Base-by-base conservation (phyloP, 2,113 vertebrate species). In the Lasiurus borealis region DNA sequence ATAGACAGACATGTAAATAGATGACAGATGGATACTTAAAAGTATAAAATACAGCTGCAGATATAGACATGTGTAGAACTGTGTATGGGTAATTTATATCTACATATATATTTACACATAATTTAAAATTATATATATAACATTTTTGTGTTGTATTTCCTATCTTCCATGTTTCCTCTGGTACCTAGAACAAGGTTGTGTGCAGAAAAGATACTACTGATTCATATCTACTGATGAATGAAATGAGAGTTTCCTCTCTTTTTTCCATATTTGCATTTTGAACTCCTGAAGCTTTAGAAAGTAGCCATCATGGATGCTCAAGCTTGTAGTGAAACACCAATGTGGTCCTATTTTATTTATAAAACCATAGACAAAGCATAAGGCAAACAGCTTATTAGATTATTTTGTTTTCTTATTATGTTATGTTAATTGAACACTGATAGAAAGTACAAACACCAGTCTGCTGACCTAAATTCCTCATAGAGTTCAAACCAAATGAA, bases 221-320 rank as follows among this genome's bases (percentile, higher is more conserved):
- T 9, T 89, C 77, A 83, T 68, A 68, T 1, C 12, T 48, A 34
- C 14, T 54, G 8, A n/a, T 68, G 2, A 88, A 62, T 34, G 21
- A 85, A 85, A 54, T 91, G 2, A 40, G 6, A 14, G 1, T 76
- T 88, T 0, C 7, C 19, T 86, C 23, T 62, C 0, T 34, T 88
- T 83, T 78, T 85, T 7, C 18, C 36, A 4, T n/a, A 31, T 44
- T 1, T 68, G 25, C 18, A 8, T 73, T 85, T 78, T 94, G 11
- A 93, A 88, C 14, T 69, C 8, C 16, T 88, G 6, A 95, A 85
- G 57, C n/a, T 59, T 68, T 59, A 77, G 19, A 77, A 88, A 73
- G 23, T 82, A 19, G 3, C 1, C 1, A 8, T 19, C 1, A 57
- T 50, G 25, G 44, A 5, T 69, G 3, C 6, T 69, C 25, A 83